Evolutionary conservation across 2,113 vertebrate genomes (phyloP).

Genomic region (Chelonoidis abingdonii): DNA sequence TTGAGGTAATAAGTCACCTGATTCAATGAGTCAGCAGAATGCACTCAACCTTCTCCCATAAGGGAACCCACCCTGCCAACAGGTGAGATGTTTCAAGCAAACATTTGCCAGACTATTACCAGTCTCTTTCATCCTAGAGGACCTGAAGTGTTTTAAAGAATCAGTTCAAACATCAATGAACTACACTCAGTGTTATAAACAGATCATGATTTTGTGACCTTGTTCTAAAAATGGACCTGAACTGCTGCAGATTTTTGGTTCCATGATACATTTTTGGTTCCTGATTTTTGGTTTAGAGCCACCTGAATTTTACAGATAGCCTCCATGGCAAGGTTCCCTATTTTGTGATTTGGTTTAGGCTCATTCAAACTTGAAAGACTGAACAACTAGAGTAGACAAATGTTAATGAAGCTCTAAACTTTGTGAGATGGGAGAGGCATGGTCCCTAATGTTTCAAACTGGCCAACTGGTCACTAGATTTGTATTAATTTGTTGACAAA

Average conservation of each 20-base stretch:
- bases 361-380: background rate
- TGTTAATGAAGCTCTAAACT: background rate
- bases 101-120: background rate
- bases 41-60: background rate
- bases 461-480: background rate
- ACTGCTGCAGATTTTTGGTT: background rate
- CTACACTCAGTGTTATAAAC: background rate
- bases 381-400: background rate
- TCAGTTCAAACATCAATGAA: background rate
- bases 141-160: background rate
- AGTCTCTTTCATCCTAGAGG: background rate
- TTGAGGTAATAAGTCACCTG: background rate
- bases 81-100: background rate
- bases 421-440: background rate
- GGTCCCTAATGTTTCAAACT: background rate
- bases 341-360: background rate
- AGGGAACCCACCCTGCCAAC: background rate
- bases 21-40: background rate
- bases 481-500: background rate
- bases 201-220: background rate
- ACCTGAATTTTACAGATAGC: fast-evolving
- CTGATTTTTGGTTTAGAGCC: background rate
- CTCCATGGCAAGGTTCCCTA: background rate
- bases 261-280: background rate
- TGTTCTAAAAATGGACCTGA: background rate